Base-by-base conservation (phyloP, 2,888 invertebrate genomes). In the Eledona agricola region DNA sequence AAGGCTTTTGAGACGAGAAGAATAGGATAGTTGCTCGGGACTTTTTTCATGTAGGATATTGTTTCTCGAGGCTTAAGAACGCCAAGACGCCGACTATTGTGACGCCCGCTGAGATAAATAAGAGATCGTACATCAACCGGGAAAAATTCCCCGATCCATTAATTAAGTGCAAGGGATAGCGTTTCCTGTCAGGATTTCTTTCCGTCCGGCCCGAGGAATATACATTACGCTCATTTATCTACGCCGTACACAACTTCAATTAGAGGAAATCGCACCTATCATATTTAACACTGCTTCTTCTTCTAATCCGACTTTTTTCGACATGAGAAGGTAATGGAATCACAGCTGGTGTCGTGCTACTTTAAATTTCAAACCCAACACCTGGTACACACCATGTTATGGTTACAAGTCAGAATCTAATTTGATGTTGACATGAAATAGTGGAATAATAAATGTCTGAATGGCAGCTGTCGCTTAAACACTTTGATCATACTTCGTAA, bases 171-270 rank as follows among this genome's bases (percentile, higher is more conserved):
- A 17, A 40, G 28, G 26, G 10, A 26, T 26, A 12, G 26, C 40
- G n/a, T 2, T 40, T 16, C 10, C 22, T 22, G 32, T 17, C 19
- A 29, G 13, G 19, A 16, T 32, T 45, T 32, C 45, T 32, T 45
- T 45, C 25, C 7, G 7, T 7, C 2, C 10, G 4, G 6, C 15
- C 20, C 20, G 16, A 34, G 32, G 10, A 32, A 34, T 34, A 25
- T 23, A 45, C 45, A 26, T 45, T 45, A 31, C 16, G n/a, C 10
- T 25, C 45, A 45, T 45, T 45, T 45, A 45, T 45, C n/a, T n/a
- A n/a, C n/a, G n/a, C n/a, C n/a, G n/a, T n/a, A n/a, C n/a, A n/a
- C n/a, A n/a, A n/a, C n/a, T n/a, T n/a, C n/a, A n/a, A n/a, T n/a
- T n/a, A n/a, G n/a, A n/a, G n/a, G n/a, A n/a, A n/a, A n/a, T n/a